These are phyloP conservation scores for Batillaria attramentaria DNA, from an alignment of 1,140 invertebrate species.

Conservation along the genomic window DNA sequence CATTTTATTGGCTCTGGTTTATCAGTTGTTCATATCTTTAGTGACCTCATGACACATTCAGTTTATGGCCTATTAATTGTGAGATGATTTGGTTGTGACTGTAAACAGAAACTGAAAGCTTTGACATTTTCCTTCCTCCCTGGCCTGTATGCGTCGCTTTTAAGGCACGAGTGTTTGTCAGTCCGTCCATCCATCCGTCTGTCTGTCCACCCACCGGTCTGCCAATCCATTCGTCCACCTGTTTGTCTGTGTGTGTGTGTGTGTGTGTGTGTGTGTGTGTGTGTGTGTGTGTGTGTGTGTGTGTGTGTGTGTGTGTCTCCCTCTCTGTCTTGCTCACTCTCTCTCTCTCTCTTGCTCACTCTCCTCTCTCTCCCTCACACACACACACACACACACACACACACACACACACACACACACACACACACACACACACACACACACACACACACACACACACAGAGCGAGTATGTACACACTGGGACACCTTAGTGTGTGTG, in stretches of 20 bases:
- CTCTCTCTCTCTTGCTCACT: background rate
- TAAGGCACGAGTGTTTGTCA: too few species aligned
- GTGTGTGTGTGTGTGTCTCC: background rate
- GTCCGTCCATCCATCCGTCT: too few species aligned
- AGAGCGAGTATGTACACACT: background rate
- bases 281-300: constrained; percentile 1
- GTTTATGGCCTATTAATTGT: too few species aligned
- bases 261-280: background rate
- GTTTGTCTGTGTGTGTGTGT: background rate
- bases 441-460: background rate
- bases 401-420: background rate
- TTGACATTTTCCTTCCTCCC: too few species aligned
- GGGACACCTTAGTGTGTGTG: background rate
- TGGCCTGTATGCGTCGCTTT: too few species aligned
- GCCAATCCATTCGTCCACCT: too few species aligned
- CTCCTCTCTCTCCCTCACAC: background rate
- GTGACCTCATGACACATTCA: too few species aligned
- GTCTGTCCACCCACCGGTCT: too few species aligned
- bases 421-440: background rate
- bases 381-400: background rate
- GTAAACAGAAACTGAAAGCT: too few species aligned
- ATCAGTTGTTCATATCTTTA: too few species aligned
- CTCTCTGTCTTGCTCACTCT: background rate
- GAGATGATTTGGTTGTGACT: too few species aligned
- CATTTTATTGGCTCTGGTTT: too few species aligned